Base-by-base conservation (phyloP, 2,797 vertebrate genomes). In the Xenops minutus region DNA sequence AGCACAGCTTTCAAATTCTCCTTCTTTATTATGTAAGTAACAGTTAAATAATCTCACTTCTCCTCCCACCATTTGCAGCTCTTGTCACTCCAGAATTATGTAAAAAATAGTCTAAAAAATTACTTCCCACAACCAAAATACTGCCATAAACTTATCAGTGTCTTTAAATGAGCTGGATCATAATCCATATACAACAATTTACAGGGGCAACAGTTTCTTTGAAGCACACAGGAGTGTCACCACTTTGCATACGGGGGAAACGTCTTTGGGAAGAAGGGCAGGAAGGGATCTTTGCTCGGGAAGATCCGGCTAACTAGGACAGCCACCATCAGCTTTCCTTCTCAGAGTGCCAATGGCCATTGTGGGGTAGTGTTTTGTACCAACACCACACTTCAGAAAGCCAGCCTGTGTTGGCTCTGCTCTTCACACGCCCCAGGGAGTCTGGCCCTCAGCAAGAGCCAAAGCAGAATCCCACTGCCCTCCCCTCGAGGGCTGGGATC, bases 11-110 rank as follows among this genome's bases (percentile, higher is more conserved):
- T 75, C 54, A 68, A 67, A 51, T 52, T 49, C 62, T 92, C 58
- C 10, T 55, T 83, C 77, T 63, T 67, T 39, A 61, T 95, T 89
- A 92, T 29, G 16, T 59, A 96, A 86, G 54, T 41, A 79, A 52
- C 52, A 83, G 84, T 48, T 79, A 74, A 96, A 71, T 71, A 85
- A 91, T 37, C 59, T 36, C 32, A 48, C 39, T 85, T 82, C 21
- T 82, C 66, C 86, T 81, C 84, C 85, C 56, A 90, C 89, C 15
- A 9, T 56, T 73, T 58, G n/a, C 48, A 89, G 73, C 48, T 61
- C 44, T 80, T 44, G 56, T 76, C 61, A 71, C 44, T 92, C 36
- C 4, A 56, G 19, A 13, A 80, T 52, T 30, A 67, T 56, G 15
- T 12, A 67, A 81, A 91, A 89, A 83, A 58, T 1, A 36, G 51